Base-by-base conservation (phyloP, 1,140 invertebrate species). In the Zophobas morio region DNA sequence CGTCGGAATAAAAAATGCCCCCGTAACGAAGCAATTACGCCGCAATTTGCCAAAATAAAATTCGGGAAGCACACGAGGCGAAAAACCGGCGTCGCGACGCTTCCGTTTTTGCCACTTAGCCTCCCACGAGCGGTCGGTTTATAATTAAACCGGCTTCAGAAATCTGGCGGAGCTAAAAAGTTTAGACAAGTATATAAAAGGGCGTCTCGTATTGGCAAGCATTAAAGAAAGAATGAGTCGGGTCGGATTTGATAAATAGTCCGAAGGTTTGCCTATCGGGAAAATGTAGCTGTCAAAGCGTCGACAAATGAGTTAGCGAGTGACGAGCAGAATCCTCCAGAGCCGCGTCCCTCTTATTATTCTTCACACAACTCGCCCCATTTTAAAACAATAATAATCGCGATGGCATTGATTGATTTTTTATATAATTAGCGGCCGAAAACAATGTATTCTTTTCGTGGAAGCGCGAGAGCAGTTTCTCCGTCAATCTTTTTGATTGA, bases 231-330 rank as follows among this genome's bases (percentile, higher is more conserved):
- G 60, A 66, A 66, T 66, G 60, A 66, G 60, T 66, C 39, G 60
- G 60, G 71, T 73, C 39, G 54, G 71, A 73, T 73, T 73, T 73
- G 71, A 73, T 73, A 54, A 73, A 73, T 73, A 73, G 71, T 73
- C 71, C 54, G 1, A 56, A 73, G 71, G 71, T 73, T 73, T 73
- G 71, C 71, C 54, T 73, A 73, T 73, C 71, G 71, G 49, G 71
- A 56, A 54, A 73, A 73, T 73, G 71, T 73, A 73, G 71, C 71
- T 73, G 71, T 73, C 71, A 73, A 42, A 53, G 49, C 32, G 49
- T 39, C 71, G 71, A 73, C 71, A 73, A 73, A 73, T 56, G 71
- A 73, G 71, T 56, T 73, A 42, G 49, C 20, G 49, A 56, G 51
- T 73, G 71, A 73, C 71, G 49, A 73, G 54, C 71, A 32, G 49